These are phyloP conservation scores for Drosophila lowei DNA, from an alignment of 1,140 invertebrate genomes.

Conservation along the genomic window DNA sequence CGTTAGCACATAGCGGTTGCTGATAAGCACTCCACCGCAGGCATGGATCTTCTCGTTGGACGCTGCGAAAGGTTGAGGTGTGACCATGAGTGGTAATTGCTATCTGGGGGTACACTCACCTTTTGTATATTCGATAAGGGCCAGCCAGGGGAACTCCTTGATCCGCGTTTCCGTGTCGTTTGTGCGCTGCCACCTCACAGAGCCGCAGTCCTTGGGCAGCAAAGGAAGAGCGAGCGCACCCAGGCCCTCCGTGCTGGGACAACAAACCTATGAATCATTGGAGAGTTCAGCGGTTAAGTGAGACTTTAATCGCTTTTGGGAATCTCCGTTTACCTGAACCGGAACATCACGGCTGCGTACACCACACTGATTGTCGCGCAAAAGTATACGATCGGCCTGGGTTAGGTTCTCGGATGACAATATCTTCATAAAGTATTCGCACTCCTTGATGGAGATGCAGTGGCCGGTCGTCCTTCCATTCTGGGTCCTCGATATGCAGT, in stretches of 20 bases:
- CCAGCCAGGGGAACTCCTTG: constrained; percentile 89
- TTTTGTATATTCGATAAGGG: constrained; percentile 83
- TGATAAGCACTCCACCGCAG: constrained; percentile 85
- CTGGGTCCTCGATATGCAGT: constrained; percentile 43
- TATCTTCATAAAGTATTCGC: constrained; percentile 59
- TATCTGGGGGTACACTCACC: constrained; percentile 37
- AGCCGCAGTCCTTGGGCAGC: constrained; percentile 65
- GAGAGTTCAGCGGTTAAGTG: not conserved
- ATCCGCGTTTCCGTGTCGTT: constrained; percentile 86
- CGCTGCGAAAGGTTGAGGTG: constrained; percentile 9
- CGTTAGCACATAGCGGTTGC: constrained; percentile 84
- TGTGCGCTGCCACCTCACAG: constrained; percentile 83
- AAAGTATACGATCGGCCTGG: constrained; percentile 38
- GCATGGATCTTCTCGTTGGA: constrained; percentile 80
- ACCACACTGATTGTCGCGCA: constrained; percentile 61
- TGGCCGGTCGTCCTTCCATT: constrained; percentile 29
- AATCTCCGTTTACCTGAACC: constrained; percentile 44
- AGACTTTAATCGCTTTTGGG: not conserved
- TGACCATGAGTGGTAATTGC: not conserved
- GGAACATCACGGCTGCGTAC: constrained; percentile 19
- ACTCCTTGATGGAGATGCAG: constrained; percentile 49
- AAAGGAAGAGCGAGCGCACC: constrained; percentile 41
- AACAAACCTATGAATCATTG: constrained; percentile 45
- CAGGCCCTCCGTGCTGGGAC: constrained; percentile 46
- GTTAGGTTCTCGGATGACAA: constrained; percentile 15